Base-by-base conservation (phyloP, 2,888 invertebrate genomes). In the Koerneria pararmatus region DNA sequence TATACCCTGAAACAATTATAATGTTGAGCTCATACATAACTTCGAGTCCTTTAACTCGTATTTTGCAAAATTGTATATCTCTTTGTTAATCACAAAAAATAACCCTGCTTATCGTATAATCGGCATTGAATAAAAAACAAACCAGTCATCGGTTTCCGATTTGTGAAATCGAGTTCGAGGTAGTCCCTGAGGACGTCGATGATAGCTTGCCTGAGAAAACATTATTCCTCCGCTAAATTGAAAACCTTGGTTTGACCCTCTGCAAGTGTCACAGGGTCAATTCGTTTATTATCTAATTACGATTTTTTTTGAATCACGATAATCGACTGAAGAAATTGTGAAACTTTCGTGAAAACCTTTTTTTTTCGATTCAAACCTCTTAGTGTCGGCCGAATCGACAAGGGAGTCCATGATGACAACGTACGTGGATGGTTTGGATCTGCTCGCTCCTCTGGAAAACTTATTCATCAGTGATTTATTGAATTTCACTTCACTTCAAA, bases 391-490 rank as follows among this genome's bases (percentile, higher is more conserved):
- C 1, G 69, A 37, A 58, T 73, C 73, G 31, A 56, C 68, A 32
- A 97, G 85, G 0, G 95, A 97, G 86, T 97, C 95, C 85, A 95
- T 95, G 82, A 97, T 91, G 69, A 97, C 86, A 81, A 97, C 93
- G 84, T 94, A 91, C 0, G 71, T 58, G 2, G 95, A 93, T 80
- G 91, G 67, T 91, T 86, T n/a, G n/a, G n/a, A n/a, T n/a, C n/a
- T n/a, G n/a, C n/a, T n/a, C n/a, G n/a, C n/a, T n/a, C n/a, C n/a
- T n/a, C n/a, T n/a, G n/a, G n/a, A n/a, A n/a, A n/a, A n/a, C n/a
- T n/a, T n/a, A n/a, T n/a, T n/a, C n/a, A n/a, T n/a, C n/a, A n/a
- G n/a, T n/a, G n/a, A n/a, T n/a, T n/a, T n/a, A n/a, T n/a, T n/a
- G n/a, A n/a, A n/a, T n/a, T n/a, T n/a, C n/a, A n/a, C n/a, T n/a